Base-by-base conservation (phyloP, 2,797 vertebrate species). In the Protonibea diacanthus region DNA sequence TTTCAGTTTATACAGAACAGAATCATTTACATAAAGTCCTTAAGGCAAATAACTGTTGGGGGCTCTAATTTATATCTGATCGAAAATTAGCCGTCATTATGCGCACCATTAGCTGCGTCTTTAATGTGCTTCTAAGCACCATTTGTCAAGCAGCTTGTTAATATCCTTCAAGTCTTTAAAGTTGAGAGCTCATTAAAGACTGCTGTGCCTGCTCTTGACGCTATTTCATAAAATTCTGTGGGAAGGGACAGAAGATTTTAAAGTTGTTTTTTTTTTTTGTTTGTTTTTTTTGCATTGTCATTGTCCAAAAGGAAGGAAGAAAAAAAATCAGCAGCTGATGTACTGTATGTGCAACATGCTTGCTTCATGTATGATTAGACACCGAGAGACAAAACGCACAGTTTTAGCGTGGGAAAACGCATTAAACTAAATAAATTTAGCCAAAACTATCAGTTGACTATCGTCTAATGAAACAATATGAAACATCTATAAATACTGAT, bases 131-230 rank as follows among this genome's bases (percentile, higher is more conserved):
- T 97, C 98, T 99, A 98, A 98, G 97, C 97, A 97, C 97, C 98
- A 99, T 99, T 99, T 99, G 98, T 99, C 98, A 99, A 99, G 97
- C 96, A 97, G 97, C 98, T 99, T 99, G 98, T 99, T 99, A 99
- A 99, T 99, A 99, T 99, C 98, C 97, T 99, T 99, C 98, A 98
- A 99, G 97, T 99, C 98, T 99, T 99, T 99, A 99, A 99, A 99
- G 97, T 99, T 97, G 97, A 98, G 97, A 98, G 97, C 97, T 99
- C 98, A 99, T 99, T 99, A 99, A 98, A 97, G 96, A 97, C 94
- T 93, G 95, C 94, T 95, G 95, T 95, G 96, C 95, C 95, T 94
- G 95, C 96, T 98, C 97, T 95, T 96, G 96, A 97, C 97, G 96
- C 97, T 95, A 96, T 98, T 97, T 97, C 91, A 97, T 95, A 90